These are phyloP conservation scores for Listrodromus nycthemerus DNA, from an alignment of 2,888 invertebrate genomes.

Conservation along the genomic window DNA sequence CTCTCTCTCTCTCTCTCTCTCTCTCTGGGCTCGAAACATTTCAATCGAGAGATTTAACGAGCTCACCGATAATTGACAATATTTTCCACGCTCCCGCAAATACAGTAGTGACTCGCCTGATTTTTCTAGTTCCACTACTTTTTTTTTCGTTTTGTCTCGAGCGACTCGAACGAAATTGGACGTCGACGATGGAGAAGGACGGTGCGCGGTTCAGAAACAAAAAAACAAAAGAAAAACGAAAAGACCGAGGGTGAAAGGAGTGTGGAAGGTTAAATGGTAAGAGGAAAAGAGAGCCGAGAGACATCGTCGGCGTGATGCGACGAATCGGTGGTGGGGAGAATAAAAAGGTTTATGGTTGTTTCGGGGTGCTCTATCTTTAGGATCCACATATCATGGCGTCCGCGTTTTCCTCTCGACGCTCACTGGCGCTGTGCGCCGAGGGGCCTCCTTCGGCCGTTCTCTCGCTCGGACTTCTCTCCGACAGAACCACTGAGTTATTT, in stretches of 20 bases:
- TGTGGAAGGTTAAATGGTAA: slow-evolving; percentile 59
- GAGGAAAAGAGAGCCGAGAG: slow-evolving; percentile 39
- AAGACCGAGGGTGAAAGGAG: slow-evolving; percentile 9
- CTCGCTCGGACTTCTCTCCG: slow-evolving; percentile 71
- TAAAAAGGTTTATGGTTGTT: slow-evolving; percentile 79
- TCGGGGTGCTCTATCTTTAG: slow-evolving; percentile 81
- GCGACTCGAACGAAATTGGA: slow-evolving; percentile 62
- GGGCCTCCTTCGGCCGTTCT: slow-evolving; percentile 58
- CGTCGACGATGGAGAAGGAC: slow-evolving; percentile 59
- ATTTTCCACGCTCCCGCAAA: slow-evolving; percentile 13
- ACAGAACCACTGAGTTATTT: slow-evolving; percentile 80
- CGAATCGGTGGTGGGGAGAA: slow-evolving; percentile 39
- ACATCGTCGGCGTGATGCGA: slow-evolving; percentile 44
- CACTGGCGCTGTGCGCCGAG: slow-evolving; percentile 23
- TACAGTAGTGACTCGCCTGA: background rate
- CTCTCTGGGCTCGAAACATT: background rate
- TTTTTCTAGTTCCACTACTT: background rate
- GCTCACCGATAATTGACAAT: slow-evolving; percentile 24
- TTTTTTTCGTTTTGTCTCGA: slow-evolving; percentile 31
- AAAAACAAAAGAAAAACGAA: background rate
- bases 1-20: too few species aligned
- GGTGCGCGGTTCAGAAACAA: slow-evolving; percentile 12
- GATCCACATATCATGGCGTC: slow-evolving; percentile 78
- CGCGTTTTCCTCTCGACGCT: slow-evolving; percentile 69
- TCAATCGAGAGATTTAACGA: background rate